phyloP scores from a whole-genome alignment of 2,797 vertebrate genomes.

The Tokudaia tokunoshimensis region DNA sequence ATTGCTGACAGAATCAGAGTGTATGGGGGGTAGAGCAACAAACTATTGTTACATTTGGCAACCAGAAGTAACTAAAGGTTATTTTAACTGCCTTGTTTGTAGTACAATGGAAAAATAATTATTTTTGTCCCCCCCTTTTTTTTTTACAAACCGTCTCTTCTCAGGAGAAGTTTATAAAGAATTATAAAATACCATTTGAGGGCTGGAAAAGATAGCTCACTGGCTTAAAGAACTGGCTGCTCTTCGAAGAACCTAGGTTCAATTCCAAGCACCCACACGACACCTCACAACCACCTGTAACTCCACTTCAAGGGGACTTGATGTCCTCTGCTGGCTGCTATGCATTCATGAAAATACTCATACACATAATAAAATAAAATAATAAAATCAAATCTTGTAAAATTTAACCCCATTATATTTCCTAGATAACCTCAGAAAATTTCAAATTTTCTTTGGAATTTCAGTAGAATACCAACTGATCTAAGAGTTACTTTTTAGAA shows the following conservation, averaged over 20 bases:
- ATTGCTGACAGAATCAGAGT: background rate
- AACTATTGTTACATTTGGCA: background rate
- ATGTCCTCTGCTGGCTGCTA: background rate
- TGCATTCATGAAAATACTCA: background rate
- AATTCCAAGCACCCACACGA: background rate
- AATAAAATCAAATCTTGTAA: background rate
- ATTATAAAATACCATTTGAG: background rate
- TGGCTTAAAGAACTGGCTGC: background rate
- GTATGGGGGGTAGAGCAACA: background rate
- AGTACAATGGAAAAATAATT: conserved; percentile 38
- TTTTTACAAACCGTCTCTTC: background rate
- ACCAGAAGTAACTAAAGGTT: background rate
- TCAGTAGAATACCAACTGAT: background rate
- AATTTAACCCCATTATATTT: background rate
- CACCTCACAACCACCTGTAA: background rate
- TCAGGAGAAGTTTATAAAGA: conserved; percentile 14
- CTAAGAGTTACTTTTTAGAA: background rate
- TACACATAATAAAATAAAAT: background rate
- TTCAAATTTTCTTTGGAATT: conserved; percentile 7
- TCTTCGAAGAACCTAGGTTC: background rate
- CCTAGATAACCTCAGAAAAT: background rate
- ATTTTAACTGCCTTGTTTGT: conserved; percentile 21
- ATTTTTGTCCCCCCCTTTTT: background rate
- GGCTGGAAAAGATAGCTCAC: background rate
- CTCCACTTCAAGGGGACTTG: background rate